A percentile compares a stretch with the other conserved stretches of the same genome.
Conservation (phyloP, 2,113 vertebrate genomes). For the Porphyrio hochstetteri region DNA sequence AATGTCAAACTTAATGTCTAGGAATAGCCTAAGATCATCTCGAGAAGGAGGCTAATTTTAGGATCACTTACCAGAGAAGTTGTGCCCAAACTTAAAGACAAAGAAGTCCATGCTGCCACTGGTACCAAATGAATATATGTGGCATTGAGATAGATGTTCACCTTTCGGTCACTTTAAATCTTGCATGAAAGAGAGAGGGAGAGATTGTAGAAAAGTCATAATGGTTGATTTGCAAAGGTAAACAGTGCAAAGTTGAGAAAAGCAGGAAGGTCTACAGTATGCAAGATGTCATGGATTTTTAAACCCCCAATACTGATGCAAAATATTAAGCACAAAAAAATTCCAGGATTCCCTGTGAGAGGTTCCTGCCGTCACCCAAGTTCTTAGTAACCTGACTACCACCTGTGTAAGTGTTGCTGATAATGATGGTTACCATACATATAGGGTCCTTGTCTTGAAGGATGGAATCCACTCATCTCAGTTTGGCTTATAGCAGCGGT, state of each 20-base stretch:
- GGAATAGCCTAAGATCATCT: neutral
- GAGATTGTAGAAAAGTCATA: neutral
- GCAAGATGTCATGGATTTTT: neutral
- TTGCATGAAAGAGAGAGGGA: neutral
- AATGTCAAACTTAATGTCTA: neutral
- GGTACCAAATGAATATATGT: neutral
- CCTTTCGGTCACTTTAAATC: neutral
- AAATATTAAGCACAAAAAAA: neutral
- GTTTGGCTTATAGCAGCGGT: neutral
- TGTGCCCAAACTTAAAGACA: neutral
- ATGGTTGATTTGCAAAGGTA: neutral
- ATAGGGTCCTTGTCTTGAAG: neutral
- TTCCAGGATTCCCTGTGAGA: neutral
- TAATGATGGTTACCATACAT: neutral
- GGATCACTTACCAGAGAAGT: neutral
- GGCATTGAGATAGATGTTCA: neutral
- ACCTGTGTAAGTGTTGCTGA: neutral
- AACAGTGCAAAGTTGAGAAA: neutral
- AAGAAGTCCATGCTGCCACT: neutral
- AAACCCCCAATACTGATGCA: neutral
- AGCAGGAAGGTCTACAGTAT: neutral
- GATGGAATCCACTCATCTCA: neutral
- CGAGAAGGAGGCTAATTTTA: neutral
- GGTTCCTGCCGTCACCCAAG: neutral
- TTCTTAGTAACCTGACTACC: neutral